Evolutionary conservation across 2,888 invertebrate species (phyloP).

Genomic region (Pseudococcus jackbeardsleyi): DNA sequence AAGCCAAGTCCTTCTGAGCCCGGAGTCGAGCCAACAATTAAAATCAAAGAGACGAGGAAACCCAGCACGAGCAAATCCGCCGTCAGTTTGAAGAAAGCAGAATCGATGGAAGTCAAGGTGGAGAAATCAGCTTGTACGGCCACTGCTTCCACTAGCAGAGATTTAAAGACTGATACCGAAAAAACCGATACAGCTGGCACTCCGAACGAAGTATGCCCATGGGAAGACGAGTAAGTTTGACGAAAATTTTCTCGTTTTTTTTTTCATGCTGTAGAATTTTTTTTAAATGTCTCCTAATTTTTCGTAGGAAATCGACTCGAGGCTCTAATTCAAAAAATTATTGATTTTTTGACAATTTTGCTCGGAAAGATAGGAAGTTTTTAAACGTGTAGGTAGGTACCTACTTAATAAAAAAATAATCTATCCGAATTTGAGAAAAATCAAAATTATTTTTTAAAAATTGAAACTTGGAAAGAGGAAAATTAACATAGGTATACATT

Average conservation of each 20-base stretch:
- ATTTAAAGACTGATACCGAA: slow-evolving; percentile 64
- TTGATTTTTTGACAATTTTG: slow-evolving; percentile 23
- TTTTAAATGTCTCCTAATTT: background rate
- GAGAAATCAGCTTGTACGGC: slow-evolving; percentile 53
- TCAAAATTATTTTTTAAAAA: too few relatives aligned
- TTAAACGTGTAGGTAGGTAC: background rate
- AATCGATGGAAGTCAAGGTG: slow-evolving; percentile 65
- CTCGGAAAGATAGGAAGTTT: background rate
- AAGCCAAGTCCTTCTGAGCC: slow-evolving; percentile 67
- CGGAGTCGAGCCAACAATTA: slow-evolving; percentile 67
- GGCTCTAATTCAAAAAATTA: too few relatives aligned
- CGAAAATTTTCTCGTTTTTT: background rate
- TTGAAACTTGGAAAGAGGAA: too few relatives aligned
- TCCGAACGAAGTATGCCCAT: slow-evolving; percentile 85
- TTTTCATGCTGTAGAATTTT: background rate
- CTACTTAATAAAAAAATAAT: slow-evolving; percentile 15
- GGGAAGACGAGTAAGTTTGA: slow-evolving; percentile 94
- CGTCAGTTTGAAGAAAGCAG: slow-evolving; percentile 66
- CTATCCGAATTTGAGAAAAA: background rate
- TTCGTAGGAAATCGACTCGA: background rate
- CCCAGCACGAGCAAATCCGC: slow-evolving; percentile 65
- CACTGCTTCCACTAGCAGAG: slow-evolving; percentile 66
- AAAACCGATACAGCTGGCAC: slow-evolving; percentile 65
- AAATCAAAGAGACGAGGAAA: slow-evolving; percentile 59
- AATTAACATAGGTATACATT: too few relatives aligned